phyloP scores from a whole-genome alignment of 2,113 vertebrate species.

The Furnarius figulus region DNA sequence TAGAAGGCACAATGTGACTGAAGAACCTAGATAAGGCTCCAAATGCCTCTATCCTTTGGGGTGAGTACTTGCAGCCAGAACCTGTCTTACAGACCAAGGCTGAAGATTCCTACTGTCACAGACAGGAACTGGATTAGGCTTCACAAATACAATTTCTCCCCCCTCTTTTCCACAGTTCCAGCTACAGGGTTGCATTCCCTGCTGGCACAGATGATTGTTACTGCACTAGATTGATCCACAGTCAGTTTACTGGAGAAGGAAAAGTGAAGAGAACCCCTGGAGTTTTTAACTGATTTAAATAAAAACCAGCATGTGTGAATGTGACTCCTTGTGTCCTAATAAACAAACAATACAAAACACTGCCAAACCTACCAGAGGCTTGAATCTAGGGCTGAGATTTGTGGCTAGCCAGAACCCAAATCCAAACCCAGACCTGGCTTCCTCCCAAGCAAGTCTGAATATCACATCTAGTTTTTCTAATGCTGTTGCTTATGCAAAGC shows the following conservation, averaged over 20 bases:
- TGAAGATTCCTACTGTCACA: background rate
- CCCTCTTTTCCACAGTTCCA: background rate
- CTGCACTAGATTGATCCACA: background rate
- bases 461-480: background rate
- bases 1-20: background rate
- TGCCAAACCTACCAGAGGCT: background rate
- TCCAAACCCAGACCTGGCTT: background rate
- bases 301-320: background rate
- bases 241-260: background rate
- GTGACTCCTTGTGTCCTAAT: background rate
- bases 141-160: background rate
- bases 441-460: background rate
- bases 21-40: slow-evolving; percentile 10
- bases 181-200: background rate
- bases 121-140: background rate
- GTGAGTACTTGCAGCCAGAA: background rate
- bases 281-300: background rate
- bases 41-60: background rate
- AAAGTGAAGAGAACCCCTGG: background rate
- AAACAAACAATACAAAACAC: background rate
- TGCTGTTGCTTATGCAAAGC: background rate
- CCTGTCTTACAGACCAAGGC: background rate
- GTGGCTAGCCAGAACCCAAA: background rate
- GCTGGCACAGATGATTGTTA: background rate
- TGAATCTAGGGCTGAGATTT: background rate